Percentiles rank a stretch among this genome's conserved stretches.
Conservation (phyloP, 2,113 vertebrate genomes). For the Sylvietta virens region DNA sequence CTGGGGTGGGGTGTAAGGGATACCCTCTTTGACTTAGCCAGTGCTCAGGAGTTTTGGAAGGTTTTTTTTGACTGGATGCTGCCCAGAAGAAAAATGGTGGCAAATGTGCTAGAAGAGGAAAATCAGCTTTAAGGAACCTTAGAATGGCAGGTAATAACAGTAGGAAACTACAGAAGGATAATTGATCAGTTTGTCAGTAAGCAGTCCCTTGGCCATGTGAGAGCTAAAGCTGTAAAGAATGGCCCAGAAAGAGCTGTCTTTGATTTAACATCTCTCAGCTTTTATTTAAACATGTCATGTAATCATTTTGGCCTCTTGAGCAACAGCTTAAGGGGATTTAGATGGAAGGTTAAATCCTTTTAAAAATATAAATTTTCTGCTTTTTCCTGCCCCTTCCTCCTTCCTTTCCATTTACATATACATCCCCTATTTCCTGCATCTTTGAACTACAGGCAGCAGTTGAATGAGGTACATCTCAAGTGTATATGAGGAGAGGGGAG, state of each 20-base stretch:
- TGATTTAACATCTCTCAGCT: background rate
- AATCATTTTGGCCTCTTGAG: background rate
- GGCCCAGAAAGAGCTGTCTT: background rate
- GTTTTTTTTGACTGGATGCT: background rate
- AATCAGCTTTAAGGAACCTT: background rate
- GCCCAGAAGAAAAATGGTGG: background rate
- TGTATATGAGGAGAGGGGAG: background rate
- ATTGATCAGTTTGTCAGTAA: background rate
- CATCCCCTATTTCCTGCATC: background rate
- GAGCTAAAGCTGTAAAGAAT: background rate
- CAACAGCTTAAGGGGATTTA: background rate
- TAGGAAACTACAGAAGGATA: background rate
- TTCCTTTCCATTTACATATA: background rate
- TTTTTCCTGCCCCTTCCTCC: background rate
- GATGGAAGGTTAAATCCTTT: background rate
- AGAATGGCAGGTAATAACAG: background rate
- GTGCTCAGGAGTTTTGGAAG: background rate
- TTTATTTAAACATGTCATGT: background rate
- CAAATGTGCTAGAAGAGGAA: background rate
- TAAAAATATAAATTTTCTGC: background rate
- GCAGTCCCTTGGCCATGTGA: background rate
- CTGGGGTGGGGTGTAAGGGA: background rate
- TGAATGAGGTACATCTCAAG: background rate
- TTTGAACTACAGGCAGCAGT: background rate
- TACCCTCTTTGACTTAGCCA: background rate